These are phyloP conservation scores for Ispidina picta DNA, from an alignment of 2,797 vertebrate species.

Conservation along the genomic window DNA sequence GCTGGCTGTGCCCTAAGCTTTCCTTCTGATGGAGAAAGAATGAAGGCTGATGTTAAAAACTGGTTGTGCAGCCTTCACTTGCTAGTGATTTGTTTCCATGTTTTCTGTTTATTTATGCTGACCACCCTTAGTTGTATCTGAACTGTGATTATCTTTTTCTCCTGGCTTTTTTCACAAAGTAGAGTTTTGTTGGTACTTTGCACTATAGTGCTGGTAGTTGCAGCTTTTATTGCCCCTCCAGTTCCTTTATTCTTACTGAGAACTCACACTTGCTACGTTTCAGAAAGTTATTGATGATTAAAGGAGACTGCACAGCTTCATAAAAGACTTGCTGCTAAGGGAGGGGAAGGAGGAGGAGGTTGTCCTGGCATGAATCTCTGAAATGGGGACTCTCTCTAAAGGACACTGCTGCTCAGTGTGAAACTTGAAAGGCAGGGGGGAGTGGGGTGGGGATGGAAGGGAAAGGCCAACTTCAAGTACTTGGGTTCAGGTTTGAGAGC, in stretches of 20 bases:
- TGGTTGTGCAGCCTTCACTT: not conserved
- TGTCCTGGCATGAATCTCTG: not conserved
- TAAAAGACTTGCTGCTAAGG: not conserved
- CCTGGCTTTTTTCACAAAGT: not conserved
- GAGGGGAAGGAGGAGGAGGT: not conserved
- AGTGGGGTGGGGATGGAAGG: not conserved
- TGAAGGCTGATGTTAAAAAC: not conserved
- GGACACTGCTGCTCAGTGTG: not conserved
- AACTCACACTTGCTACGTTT: not conserved
- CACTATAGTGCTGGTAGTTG: not conserved
- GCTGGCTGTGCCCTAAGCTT: not conserved
- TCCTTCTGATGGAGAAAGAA: not conserved
- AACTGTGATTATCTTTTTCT: not conserved
- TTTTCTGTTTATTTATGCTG: not conserved
- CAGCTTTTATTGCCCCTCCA: not conserved
- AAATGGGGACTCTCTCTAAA: not conserved
- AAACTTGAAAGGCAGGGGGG: not conserved
- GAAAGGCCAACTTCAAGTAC: not conserved
- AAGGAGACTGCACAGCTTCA: not conserved
- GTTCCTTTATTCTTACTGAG: not conserved
- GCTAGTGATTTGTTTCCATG: not conserved
- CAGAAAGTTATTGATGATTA: slow-evolving; percentile 9
- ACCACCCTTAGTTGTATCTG: not conserved
- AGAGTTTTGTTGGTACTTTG: not conserved
- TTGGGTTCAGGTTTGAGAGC: not conserved